phyloP scores from a whole-genome alignment of 2,797 vertebrate genomes.

The Acipenser oxyrinchus region DNA sequence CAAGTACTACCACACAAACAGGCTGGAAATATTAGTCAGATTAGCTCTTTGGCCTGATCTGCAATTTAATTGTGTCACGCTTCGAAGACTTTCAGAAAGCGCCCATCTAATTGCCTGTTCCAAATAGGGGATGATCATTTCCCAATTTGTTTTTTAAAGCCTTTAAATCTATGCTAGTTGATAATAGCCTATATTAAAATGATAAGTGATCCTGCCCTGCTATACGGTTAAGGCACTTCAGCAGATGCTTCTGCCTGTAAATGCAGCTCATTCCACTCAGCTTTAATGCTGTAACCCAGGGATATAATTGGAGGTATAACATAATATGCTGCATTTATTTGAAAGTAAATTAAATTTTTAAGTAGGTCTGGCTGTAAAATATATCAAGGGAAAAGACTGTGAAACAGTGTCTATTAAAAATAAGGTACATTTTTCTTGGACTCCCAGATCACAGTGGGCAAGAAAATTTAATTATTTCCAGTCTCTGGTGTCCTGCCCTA shows the following conservation, averaged over 20 bases:
- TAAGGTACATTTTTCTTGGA: neutral
- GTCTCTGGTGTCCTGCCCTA: conserved; percentile 1
- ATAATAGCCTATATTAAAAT: too few species aligned
- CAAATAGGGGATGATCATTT: too few species aligned
- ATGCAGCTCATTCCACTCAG: conserved; percentile 1
- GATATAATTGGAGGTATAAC: neutral
- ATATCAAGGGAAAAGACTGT: neutral
- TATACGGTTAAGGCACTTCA: too few species aligned
- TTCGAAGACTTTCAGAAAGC: too few species aligned
- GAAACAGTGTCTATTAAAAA: conserved; percentile 2
- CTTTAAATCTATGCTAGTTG: too few species aligned
- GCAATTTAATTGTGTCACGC: too few species aligned
- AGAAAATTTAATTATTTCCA: neutral
- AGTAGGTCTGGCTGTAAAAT: neutral
- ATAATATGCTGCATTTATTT: neutral
- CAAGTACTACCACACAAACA: too few species aligned
- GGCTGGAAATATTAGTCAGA: too few species aligned
- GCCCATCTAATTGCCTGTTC: too few species aligned
- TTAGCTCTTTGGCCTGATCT: too few species aligned
- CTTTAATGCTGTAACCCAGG: neutral
- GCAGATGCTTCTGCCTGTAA: neutral
- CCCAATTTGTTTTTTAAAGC: too few species aligned
- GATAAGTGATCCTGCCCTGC: too few species aligned
- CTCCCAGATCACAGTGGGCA: neutral
- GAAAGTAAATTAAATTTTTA: conserved; percentile 1